Evolutionary conservation across 2,113 vertebrate genomes (phyloP).

Genomic region (Rhea americana): DNA sequence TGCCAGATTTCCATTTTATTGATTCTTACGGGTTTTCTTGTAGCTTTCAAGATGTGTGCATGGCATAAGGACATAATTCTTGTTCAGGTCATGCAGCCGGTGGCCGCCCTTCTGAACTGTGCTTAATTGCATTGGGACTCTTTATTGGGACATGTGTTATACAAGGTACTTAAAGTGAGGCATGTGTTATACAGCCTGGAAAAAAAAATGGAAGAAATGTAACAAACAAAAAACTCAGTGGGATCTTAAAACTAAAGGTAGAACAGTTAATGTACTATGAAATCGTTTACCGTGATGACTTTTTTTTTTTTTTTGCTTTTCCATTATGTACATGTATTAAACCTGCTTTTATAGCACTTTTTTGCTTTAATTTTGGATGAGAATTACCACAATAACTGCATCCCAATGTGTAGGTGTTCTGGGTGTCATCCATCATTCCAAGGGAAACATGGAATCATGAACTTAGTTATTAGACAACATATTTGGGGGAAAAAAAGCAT

Average conservation of each 20-base stretch:
- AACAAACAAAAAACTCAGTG: background rate
- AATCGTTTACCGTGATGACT: background rate
- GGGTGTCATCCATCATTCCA: background rate
- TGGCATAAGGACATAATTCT: background rate
- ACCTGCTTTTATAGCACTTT: background rate
- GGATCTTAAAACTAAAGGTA: background rate
- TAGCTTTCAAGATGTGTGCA: background rate
- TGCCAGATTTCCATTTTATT: background rate
- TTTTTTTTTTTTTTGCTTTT: background rate
- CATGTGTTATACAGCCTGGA: accelerated
- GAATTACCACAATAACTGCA: background rate
- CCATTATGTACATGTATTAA: background rate
- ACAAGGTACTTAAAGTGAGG: background rate
- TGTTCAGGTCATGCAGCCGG: background rate
- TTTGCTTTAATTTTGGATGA: background rate
- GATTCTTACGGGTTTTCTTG: background rate
- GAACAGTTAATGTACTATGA: background rate
- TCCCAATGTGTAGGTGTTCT: background rate
- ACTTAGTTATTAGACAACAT: background rate
- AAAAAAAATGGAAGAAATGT: background rate
- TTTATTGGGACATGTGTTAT: accelerated
- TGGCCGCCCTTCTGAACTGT: background rate
- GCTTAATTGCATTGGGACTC: background rate
- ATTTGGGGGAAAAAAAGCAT: accelerated
- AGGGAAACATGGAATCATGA: background rate